Evolutionary conservation across 92 coral and sea anemone species (phyloP).

Genomic region (Diadumene lineata): DNA sequence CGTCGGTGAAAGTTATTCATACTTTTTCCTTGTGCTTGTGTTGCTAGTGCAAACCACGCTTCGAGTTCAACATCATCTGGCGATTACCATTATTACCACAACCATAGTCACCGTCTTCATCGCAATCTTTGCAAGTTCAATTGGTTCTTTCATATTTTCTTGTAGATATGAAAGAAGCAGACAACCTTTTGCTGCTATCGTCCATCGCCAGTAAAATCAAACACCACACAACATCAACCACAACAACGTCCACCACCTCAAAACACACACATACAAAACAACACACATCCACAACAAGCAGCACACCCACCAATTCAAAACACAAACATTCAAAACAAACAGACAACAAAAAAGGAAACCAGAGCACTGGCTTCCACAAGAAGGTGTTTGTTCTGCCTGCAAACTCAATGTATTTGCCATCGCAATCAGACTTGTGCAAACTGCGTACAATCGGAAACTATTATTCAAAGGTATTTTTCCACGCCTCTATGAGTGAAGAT

Average conservation of each 20-base stretch:
- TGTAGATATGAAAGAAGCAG: conserved; percentile 14
- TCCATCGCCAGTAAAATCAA: conserved; percentile 36
- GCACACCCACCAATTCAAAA: not conserved
- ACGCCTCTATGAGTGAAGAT: conserved; percentile 28
- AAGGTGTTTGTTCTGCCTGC: conserved; percentile 35
- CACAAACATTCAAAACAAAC: not conserved
- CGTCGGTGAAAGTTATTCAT: not conserved
- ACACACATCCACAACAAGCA: too few species aligned
- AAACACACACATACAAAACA: too few species aligned
- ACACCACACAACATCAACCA: not conserved
- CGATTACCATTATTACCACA: not conserved
- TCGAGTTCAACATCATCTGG: not conserved
- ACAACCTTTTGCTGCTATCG: conserved; percentile 28
- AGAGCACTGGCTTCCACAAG: conserved; percentile 22
- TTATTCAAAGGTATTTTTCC: conserved; percentile 24
- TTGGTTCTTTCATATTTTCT: not conserved
- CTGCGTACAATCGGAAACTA: conserved; percentile 9
- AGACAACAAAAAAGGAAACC: not conserved
- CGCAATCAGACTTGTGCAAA: conserved; percentile 43
- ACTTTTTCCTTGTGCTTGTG: not conserved
- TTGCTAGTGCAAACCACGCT: too few species aligned
- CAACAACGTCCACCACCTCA: not conserved
- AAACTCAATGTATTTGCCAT: conserved; percentile 28
- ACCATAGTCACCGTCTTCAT: not conserved
- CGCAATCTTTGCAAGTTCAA: not conserved